Base-by-base conservation (phyloP, 2,888 invertebrate genomes). In the Sclerodermus sp. region DNA sequence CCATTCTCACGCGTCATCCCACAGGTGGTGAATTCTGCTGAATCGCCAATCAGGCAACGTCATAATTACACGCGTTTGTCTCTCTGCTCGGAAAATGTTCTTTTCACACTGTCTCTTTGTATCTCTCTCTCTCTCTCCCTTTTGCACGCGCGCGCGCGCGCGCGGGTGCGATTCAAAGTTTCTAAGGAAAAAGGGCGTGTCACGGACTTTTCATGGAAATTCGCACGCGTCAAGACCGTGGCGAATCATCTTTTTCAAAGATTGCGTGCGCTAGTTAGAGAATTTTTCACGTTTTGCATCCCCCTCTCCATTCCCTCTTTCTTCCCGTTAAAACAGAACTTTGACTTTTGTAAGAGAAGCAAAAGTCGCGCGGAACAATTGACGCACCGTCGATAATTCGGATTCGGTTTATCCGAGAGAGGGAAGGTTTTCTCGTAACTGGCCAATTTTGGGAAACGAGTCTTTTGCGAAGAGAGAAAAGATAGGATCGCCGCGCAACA, bases 371-470 rank as follows among this genome's bases (percentile, higher is more conserved):
- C 6, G 12, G 10, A 13, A 13, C 10, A 34, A 16, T 44, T 18
- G 32, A 32, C 32, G 17, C 34, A 17, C 34, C 31, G 34, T 44
- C 41, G 46, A 47, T 49, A 53, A 55, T 55, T 42, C 44, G 53
- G 53, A 56, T 4, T 23, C n/a, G 13, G 34, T 12, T 53, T 54
- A 57, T 51, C 46, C 42, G 40, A 15, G 10, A n/a, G n/a, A n/a
- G n/a, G n/a, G n/a, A n/a, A n/a, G 44, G 47, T 55, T 62, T 58
- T 59, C 58, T 60, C 59, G 60, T 56, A 64, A 60, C 59, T 57
- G 58, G 62, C 59, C 65, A 66, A 66, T 66, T 65, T 64, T 57
- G 60, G 47, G 50, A 52, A 57, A 57, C 49, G 59, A 58, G 58
- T 59, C 58, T 59, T 57, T 54, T n/a, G 55, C 51, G 43, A 46